Percentiles rank a stretch among this genome's conserved stretches.
phyloP scores from a whole-genome alignment of 2,797 vertebrate genomes.

The Lepus townsendii region DNA sequence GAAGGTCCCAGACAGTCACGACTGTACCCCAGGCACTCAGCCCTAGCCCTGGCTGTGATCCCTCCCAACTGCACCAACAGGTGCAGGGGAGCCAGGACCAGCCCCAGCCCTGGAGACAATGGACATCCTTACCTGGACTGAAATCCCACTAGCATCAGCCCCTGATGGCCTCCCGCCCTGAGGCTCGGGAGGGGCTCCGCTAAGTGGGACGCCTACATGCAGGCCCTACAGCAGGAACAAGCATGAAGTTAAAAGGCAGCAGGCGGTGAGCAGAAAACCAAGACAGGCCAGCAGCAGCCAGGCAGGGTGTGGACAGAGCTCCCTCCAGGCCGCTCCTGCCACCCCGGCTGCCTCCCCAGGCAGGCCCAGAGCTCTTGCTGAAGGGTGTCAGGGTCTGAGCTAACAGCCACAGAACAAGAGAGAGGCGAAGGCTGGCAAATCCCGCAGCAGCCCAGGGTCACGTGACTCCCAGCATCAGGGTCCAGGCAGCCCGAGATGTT shows the following conservation, averaged over 20 bases:
- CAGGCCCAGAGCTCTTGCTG: background rate
- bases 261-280: background rate
- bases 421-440: background rate
- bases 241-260: background rate
- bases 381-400: background rate
- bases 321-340: background rate
- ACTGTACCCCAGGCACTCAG: background rate
- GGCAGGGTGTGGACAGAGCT: background rate
- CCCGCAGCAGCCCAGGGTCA: background rate
- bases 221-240: background rate
- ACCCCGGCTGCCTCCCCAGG: background rate
- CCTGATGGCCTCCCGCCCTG: too few species aligned
- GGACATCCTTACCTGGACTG: background rate
- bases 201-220: too few species aligned
- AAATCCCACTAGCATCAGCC: too few species aligned
- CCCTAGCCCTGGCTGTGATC: background rate
- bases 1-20: background rate
- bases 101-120: background rate
- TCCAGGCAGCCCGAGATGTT: background rate
- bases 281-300: background rate
- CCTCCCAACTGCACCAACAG: background rate
- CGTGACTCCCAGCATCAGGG: background rate
- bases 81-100: background rate
- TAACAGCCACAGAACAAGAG: background rate
- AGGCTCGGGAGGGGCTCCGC: too few species aligned